These are phyloP conservation scores for Columba janthina DNA, from an alignment of 2,113 vertebrate genomes.

Conservation along the genomic window DNA sequence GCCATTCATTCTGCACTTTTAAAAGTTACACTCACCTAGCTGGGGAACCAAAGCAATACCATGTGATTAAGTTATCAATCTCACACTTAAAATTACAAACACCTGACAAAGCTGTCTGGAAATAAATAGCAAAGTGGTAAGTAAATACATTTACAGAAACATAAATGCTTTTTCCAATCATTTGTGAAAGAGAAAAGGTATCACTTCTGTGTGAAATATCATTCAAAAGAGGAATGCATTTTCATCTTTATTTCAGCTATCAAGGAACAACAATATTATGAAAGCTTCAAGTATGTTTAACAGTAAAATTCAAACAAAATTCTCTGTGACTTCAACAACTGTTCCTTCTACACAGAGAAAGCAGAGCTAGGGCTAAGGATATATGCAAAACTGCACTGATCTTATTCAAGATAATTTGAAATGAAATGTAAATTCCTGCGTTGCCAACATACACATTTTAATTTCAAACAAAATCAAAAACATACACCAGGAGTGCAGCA, in stretches of 20 bases:
- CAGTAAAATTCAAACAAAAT: neutral
- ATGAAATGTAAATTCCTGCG: neutral
- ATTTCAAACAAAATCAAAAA: neutral
- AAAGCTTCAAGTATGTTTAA: neutral
- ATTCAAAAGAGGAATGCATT: neutral
- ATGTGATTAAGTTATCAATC: neutral
- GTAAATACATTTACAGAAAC: slow-evolving; percentile 30
- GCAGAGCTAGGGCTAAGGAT: neutral
- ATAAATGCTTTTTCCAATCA: neutral
- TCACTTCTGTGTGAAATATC: neutral
- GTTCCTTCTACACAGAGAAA: neutral
- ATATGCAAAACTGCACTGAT: neutral
- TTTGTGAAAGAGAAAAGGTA: neutral
- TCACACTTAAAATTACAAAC: neutral
- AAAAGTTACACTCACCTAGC: neutral
- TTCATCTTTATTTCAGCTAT: neutral
- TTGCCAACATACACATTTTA: neutral
- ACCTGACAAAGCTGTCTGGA: slow-evolving; percentile 21
- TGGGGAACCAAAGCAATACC: neutral
- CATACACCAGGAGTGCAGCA: too few relatives aligned
- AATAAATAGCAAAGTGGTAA: neutral
- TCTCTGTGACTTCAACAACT: neutral
- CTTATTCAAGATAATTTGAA: neutral
- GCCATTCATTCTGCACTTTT: neutral
- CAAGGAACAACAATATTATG: neutral